phyloP scores from a whole-genome alignment of 2,888 invertebrate species.

The Sarcophaga rosellei region DNA sequence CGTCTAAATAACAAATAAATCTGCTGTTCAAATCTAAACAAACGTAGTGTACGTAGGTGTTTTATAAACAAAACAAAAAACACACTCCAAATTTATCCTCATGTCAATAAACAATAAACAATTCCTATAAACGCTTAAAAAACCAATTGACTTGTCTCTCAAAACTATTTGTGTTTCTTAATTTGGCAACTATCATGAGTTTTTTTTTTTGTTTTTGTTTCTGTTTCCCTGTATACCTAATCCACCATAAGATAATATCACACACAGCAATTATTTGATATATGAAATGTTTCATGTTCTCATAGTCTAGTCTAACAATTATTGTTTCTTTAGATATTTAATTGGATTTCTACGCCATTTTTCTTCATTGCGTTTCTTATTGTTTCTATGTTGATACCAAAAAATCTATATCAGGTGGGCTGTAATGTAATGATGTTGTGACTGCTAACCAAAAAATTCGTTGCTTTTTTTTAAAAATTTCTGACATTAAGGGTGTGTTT shows the following conservation, averaged over 20 bases:
- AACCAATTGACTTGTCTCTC: constrained; percentile 58
- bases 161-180: not conserved
- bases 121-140: not conserved
- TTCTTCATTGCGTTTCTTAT: constrained; percentile 19
- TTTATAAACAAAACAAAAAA: constrained; percentile 34
- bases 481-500: constrained; percentile 60
- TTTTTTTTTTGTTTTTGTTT: constrained; percentile 16
- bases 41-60: constrained; percentile 36
- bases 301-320: constrained; percentile 19
- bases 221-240: not conserved
- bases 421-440: constrained; percentile 28
- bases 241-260: too few species aligned
- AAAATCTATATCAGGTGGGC: constrained; percentile 58
- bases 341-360: not conserved
- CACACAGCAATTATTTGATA: constrained; percentile 35
- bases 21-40: not conserved
- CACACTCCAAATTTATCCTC: not conserved
- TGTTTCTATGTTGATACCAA: constrained; percentile 18
- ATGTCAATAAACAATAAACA: too few species aligned
- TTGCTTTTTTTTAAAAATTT: constrained; percentile 18
- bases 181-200: constrained; percentile 39
- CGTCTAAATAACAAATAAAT: constrained; percentile 54
- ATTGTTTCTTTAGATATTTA: constrained; percentile 13
- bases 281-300: constrained; percentile 26
- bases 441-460: not conserved